Conservation (phyloP, 2,888 invertebrate genomes). For the Adelphocoris suturalis region DNA sequence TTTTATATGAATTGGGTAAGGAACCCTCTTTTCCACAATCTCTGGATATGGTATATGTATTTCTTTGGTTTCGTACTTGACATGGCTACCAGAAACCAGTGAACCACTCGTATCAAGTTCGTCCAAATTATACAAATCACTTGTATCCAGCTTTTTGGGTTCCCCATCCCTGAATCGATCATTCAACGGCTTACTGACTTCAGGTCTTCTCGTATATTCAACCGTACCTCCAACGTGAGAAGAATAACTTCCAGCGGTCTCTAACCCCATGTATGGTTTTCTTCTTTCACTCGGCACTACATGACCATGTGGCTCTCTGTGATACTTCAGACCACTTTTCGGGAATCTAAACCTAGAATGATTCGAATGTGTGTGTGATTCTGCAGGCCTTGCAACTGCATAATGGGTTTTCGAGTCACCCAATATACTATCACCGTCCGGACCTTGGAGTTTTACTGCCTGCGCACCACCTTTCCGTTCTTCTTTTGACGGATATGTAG, state of each 20-base stretch:
- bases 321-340: neutral
- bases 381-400: neutral
- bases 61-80: slow-evolving; percentile 67
- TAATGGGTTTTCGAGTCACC: slow-evolving; percentile 36
- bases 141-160: neutral
- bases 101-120: slow-evolving; percentile 33
- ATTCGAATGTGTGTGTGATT: neutral
- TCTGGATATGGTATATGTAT: slow-evolving; percentile 68
- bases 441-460: slow-evolving; percentile 31
- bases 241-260: slow-evolving; percentile 16
- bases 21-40: slow-evolving; percentile 68
- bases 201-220: neutral
- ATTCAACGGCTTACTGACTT: neutral
- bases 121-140: slow-evolving; percentile 54
- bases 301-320: neutral
- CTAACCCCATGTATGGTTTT: neutral
- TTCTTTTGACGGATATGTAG: neutral
- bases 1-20: slow-evolving; percentile 75
- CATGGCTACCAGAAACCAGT: neutral
- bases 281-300: neutral
- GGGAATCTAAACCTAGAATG: neutral
- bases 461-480: neutral
- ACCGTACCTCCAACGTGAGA: neutral
- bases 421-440: slow-evolving; percentile 38
- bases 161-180: neutral